Evolutionary conservation across 1,140 invertebrate genomes (phyloP).

Genomic region (Bicyclus anynana): DNA sequence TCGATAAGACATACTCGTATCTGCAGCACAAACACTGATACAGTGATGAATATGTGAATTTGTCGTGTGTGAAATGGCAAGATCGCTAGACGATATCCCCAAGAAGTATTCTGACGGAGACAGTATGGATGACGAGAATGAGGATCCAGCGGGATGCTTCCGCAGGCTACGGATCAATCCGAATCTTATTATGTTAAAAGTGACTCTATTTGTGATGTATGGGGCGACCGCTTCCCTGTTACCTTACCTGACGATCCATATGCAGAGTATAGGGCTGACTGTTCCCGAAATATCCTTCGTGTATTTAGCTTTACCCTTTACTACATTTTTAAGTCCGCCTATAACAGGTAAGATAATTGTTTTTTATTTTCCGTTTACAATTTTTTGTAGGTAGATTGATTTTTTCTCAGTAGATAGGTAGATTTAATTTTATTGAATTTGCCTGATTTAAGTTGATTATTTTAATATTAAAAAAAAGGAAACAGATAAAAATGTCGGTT

Average conservation of each 20-base stretch:
- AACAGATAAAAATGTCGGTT: too few species aligned
- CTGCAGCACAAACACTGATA: slow-evolving; percentile 44
- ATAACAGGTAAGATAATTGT: slow-evolving; percentile 81
- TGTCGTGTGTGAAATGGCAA: slow-evolving; percentile 45
- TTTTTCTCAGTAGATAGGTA: too few species aligned
- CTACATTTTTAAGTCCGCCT: slow-evolving; percentile 87
- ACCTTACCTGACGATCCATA: slow-evolving; percentile 91
- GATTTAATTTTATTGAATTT: too few species aligned
- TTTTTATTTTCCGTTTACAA: too few species aligned
- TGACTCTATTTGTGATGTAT: slow-evolving; percentile 88
- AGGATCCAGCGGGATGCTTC: slow-evolving; percentile 42
- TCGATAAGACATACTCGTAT: slow-evolving; percentile 73
- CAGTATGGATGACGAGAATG: slow-evolving; percentile 56
- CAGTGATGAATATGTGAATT: slow-evolving; percentile 52
- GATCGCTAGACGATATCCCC: slow-evolving; percentile 47
- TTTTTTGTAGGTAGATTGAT: too few species aligned
- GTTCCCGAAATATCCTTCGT: slow-evolving; percentile 91
- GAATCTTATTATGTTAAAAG: slow-evolving; percentile 86
- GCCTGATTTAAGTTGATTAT: too few species aligned
- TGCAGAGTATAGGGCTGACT: slow-evolving; percentile 90
- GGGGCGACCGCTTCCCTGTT: slow-evolving; percentile 88
- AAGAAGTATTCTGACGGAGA: slow-evolving; percentile 68
- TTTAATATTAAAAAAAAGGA: too few species aligned
- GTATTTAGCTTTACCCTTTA: slow-evolving; percentile 89
- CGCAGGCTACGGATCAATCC: slow-evolving; percentile 80